Percentiles rank a stretch among this genome's conserved stretches.
Conservation (phyloP, 2,113 vertebrate species). For the Numenius arquata region DNA sequence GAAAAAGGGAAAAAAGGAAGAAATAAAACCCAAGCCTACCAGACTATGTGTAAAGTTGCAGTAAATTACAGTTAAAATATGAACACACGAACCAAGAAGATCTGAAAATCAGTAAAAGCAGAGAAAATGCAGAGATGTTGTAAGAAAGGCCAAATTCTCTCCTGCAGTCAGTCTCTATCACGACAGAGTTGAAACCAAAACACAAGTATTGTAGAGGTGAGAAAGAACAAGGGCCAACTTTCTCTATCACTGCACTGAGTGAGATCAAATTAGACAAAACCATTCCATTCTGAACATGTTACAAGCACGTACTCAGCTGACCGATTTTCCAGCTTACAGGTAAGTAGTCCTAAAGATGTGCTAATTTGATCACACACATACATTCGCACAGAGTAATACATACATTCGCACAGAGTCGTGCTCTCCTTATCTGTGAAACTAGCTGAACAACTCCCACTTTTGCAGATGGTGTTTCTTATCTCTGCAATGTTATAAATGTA, state of each 20-base stretch:
- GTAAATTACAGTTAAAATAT: neutral
- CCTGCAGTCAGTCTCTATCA: neutral
- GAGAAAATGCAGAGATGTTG: neutral
- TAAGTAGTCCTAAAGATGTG: neutral
- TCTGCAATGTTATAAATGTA: neutral
- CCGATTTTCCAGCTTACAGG: neutral
- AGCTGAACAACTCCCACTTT: neutral
- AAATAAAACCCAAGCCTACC: accelerated
- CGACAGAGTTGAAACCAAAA: neutral
- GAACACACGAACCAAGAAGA: neutral
- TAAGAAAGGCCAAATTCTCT: neutral
- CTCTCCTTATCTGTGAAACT: neutral
- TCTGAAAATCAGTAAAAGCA: neutral
- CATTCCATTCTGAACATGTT: neutral
- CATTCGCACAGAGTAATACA: neutral
- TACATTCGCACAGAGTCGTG: neutral
- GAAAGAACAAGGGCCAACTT: neutral
- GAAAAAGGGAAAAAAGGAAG: neutral
- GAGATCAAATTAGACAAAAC: neutral
- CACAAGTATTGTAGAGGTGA: neutral
- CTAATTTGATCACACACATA: neutral
- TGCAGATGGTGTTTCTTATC: neutral
- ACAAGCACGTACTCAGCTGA: neutral
- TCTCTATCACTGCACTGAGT: neutral
- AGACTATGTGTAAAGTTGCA: neutral